Base-by-base conservation (phyloP, 2,888 invertebrate genomes). In the Cheilosia soror region DNA sequence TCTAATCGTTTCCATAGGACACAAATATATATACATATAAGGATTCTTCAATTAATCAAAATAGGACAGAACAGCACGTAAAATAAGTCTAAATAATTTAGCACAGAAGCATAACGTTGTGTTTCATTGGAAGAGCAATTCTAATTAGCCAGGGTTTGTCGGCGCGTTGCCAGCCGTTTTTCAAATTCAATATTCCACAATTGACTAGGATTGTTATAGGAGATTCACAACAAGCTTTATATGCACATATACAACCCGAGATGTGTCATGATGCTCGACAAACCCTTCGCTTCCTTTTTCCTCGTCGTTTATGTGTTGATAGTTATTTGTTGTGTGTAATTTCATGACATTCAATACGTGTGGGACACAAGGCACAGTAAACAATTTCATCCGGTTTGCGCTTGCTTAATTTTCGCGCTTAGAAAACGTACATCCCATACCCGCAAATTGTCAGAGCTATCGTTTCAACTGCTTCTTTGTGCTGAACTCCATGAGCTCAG, bases 341-440 rank as follows among this genome's bases (percentile, higher is more conserved):
- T 86, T 78, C 73, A 73, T 73, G 82, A 78, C 73, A 86, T 82
- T 82, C 69, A 86, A 86, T 86, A 86, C 86, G 82, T 77, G 86
- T 86, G 86, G 77, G 86, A 86, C 68, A 82, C 77, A 86, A 51
- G 25, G 60, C 60, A 69, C 68, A 58, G 65, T 65, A 79, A 75
- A 81, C 71, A 72, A 85, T 72, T 77, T 73, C 77, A 81, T 85
- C 85, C 85, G 85, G 85, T 85, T 80, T 72, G 53, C 55, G 51
- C 75, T 78, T 83, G 73, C 75, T 65, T 47, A 69, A 65, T 73
- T 75, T 79, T 79, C 57, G 78, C 78, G 79, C 55, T 83, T 78
- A 78, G 73, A 69, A 83, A 57, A 51, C 29, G 62, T 53, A 55
- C 71, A 20, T 60, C 60, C 15, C 51, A 66, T 40, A 29, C 58